Evolutionary conservation across 2,797 vertebrate species (phyloP), one percentile per base, ranked within the genome.

Genomic region (Crax fasciolata): DNA sequence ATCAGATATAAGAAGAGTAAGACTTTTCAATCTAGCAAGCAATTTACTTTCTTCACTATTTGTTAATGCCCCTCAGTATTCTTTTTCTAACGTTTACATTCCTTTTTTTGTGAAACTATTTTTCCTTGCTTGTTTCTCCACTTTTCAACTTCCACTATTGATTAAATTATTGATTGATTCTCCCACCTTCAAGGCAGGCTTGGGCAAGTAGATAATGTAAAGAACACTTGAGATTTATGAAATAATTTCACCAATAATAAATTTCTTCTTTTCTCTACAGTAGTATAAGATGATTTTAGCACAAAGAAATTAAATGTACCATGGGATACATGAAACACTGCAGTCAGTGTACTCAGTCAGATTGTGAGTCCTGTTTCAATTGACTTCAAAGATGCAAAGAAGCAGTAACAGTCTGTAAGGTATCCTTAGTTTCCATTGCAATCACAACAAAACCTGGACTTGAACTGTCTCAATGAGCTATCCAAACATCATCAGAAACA

Each of bases 131-230:
- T 80, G 52, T 83, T 92, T 94, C 32, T 80, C 72, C 61, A 83
- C 90, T 92, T 94, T 82, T 82, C 81, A 83, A 24, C 59, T 77
- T 72, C 28, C 76, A 61, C 52, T 87, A 61, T 49, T 92, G 91
- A 94, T 85, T 85, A 87, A 96, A 93, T 85, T 30, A 61, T 49
- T 92, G 91, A 94, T 85, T 85, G 85, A 96, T 92, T 85, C n/a
- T 14, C 51, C 82, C 90, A 84, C 78, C 93, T 89, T 89, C 68
- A 77, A 95, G 91, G 89, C 87, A 96, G 82, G 83, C 70, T 66
- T 85, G 82, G 39, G 41, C 67, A 83, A 76, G 94, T 75, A 94
- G 78, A 75, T 77, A 95, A 83, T 13, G 46, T 57, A 83, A 85
- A 95, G 81, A 61, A 89, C 80, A 76, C 43, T 46, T 43, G 44